phyloP scores from a whole-genome alignment of 2,113 vertebrate species.

The Sciurus niger region DNA sequence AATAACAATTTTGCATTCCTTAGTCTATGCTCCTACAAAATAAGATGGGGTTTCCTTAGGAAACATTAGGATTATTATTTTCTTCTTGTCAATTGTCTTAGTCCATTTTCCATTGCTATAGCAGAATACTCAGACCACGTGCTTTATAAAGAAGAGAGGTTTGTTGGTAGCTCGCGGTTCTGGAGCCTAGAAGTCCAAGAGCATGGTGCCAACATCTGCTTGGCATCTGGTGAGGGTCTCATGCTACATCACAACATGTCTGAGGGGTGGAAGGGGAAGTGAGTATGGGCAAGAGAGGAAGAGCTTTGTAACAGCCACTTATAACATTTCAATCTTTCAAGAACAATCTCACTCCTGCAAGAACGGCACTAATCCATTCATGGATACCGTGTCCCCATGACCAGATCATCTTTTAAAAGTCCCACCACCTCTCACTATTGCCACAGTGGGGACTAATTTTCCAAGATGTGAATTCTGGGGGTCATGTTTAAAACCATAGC shows the following conservation, averaged over 20 bases:
- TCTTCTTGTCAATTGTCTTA: neutral
- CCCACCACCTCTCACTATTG: neutral
- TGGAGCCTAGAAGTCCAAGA: neutral
- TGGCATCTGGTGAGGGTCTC: neutral
- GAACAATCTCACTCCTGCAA: no score
- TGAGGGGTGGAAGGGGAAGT: neutral
- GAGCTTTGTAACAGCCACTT: neutral
- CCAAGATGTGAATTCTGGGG: no score
- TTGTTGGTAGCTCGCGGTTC: neutral
- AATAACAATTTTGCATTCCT: neutral
- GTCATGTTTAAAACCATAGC: neutral
- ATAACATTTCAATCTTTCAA: neutral
- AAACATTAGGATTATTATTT: neutral
- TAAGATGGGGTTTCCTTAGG: neutral
- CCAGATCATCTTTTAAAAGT: neutral
- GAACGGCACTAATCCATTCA: neutral
- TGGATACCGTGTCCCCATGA: neutral
- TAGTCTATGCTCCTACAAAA: neutral
- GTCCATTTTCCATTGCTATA: neutral
- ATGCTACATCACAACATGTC: neutral
- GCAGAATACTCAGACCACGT: neutral
- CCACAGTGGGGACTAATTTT: neutral
- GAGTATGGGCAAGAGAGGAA: neutral
- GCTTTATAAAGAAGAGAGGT: neutral
- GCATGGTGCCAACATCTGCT: neutral